A percentile compares a stretch with the other conserved stretches of the same genome.
Conservation (phyloP, 2,797 vertebrate species). For the Ibycter americanus region DNA sequence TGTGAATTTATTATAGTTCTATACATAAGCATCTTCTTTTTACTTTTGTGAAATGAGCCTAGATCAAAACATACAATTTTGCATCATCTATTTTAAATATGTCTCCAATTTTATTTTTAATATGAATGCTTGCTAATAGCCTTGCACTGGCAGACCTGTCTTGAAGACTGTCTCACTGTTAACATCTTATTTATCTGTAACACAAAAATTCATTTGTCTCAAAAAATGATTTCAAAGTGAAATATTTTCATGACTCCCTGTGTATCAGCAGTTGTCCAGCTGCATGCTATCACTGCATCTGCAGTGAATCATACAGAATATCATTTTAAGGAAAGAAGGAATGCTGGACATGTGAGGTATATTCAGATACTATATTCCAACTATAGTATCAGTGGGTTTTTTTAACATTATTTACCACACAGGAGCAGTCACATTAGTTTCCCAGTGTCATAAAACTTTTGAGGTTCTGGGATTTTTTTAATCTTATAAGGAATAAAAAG, state of each 20-base stretch:
- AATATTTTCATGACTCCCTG: conserved; percentile 29
- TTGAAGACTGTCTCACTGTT: neutral
- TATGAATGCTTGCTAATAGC: neutral
- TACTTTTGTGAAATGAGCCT: neutral
- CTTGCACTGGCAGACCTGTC: neutral
- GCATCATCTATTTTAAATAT: neutral
- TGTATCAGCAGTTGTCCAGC: conserved; percentile 52
- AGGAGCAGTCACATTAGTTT: conserved; percentile 25
- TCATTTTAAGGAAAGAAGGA: conserved; percentile 32
- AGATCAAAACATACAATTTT: neutral
- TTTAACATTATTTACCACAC: conserved; percentile 26
- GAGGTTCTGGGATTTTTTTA: neutral
- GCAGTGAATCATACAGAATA: conserved; percentile 58
- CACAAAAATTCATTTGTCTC: neutral
- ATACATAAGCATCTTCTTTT: neutral
- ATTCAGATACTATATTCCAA: conserved; percentile 17
- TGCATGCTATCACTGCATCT: conserved; percentile 36
- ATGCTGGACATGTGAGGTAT: conserved; percentile 22
- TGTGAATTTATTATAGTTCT: neutral
- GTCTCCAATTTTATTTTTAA: neutral
- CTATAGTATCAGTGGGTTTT: neutral
- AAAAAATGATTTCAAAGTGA: conserved; percentile 47
- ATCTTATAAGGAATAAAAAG: neutral
- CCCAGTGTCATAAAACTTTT: conserved; percentile 21
- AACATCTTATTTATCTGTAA: neutral